These are phyloP conservation scores for Nycticebus coucang DNA, from an alignment of 2,113 vertebrate genomes.

Conservation along the genomic window DNA sequence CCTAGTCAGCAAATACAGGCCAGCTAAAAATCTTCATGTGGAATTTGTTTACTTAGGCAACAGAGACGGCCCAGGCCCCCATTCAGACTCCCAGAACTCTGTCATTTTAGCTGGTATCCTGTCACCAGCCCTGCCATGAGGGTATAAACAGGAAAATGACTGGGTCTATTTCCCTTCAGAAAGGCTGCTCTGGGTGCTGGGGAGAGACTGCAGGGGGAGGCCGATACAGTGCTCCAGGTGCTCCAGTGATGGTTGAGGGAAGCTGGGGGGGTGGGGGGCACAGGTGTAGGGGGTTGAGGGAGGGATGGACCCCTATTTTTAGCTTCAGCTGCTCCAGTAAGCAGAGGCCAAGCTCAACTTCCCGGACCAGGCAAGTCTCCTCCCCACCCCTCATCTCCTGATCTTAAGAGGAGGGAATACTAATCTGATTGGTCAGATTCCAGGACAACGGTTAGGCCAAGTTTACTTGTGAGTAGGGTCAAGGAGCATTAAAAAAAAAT, in stretches of 20 bases:
- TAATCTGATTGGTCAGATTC: slow-evolving; percentile 67
- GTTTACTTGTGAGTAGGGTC: slow-evolving; percentile 49
- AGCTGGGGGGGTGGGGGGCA: not conserved
- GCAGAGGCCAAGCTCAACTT: not conserved
- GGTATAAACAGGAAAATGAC: not conserved
- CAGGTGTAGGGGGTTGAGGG: accelerated
- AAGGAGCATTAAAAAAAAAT: not conserved
- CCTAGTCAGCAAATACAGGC: not conserved
- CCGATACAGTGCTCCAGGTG: not conserved
- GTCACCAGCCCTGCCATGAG: not conserved
- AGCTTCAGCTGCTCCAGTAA: not conserved
- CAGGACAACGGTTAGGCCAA: slow-evolving; percentile 24
- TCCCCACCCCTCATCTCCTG: not conserved
- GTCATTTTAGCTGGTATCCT: not conserved
- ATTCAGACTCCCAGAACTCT: not conserved
- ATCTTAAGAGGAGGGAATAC: not conserved
- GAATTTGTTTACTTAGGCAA: not conserved
- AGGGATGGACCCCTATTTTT: not conserved
- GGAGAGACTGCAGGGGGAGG: not conserved
- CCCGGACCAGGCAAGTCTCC: not conserved
- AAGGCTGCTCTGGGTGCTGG: not conserved
- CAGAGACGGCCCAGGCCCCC: not conserved
- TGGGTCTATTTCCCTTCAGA: not conserved
- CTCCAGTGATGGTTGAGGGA: not conserved
- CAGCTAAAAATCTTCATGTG: not conserved